These are phyloP conservation scores for Abrostola triplasia DNA, from an alignment of 2,888 invertebrate genomes.

Conservation along the genomic window DNA sequence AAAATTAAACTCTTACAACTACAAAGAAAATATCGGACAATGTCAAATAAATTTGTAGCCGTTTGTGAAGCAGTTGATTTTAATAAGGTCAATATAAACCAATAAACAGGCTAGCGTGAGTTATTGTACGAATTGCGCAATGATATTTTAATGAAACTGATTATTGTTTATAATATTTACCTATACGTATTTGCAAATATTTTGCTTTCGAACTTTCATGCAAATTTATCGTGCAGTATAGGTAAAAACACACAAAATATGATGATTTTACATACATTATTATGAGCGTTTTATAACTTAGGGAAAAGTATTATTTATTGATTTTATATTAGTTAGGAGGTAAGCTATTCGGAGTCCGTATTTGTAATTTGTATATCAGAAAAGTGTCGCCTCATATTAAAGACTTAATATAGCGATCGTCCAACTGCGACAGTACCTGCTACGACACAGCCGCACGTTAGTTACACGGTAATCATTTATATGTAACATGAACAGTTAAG, in stretches of 20 bases:
- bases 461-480: neutral
- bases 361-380: too few relatives aligned
- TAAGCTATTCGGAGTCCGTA: too few relatives aligned
- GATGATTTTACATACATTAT: too few relatives aligned
- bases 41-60: conserved; percentile 47
- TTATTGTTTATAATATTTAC: neutral
- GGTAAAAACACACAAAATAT: too few relatives aligned
- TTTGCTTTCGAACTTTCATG: too few relatives aligned
- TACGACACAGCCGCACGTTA: neutral
- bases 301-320: too few relatives aligned
- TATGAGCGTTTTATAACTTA: too few relatives aligned
- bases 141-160: neutral
- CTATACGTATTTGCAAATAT: too few relatives aligned
- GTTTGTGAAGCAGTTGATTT: conserved; percentile 27
- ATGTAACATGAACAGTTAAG: conserved; percentile 1
- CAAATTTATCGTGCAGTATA: too few relatives aligned
- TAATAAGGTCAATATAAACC: conserved; percentile 39
- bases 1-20: conserved; percentile 9
- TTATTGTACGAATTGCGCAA: conserved; percentile 3
- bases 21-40: conserved; percentile 43
- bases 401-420: too few relatives aligned
- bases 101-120: conserved; percentile 34
- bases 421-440: neutral
- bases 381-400: too few relatives aligned
- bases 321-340: too few relatives aligned